Evolutionary conservation across 2,888 invertebrate genomes (phyloP).

Genomic region (Tetheella fluctuosa): DNA sequence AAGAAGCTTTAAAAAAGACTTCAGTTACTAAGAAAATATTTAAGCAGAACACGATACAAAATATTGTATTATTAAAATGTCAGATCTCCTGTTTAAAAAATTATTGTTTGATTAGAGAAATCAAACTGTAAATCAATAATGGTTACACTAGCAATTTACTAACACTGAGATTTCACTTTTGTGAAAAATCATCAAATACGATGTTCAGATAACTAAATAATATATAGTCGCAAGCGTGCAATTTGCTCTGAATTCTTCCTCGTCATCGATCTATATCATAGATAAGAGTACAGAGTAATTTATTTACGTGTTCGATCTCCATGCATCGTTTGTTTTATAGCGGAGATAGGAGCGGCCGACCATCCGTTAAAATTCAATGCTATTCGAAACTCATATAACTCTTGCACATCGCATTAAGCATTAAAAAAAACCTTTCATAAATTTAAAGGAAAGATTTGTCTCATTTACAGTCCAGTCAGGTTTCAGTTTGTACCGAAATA

Average conservation of each 20-base stretch:
- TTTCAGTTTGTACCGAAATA: neutral
- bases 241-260: slow-evolving; percentile 32
- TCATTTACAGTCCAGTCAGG: neutral
- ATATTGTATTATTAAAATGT: neutral
- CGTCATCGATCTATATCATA: slow-evolving; percentile 33
- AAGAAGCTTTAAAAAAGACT: neutral
- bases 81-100: neutral
- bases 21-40: neutral
- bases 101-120: neutral
- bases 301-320: slow-evolving; percentile 45
- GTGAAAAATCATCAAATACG: slow-evolving; percentile 3
- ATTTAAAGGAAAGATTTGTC: neutral
- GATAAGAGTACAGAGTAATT: slow-evolving; percentile 32
- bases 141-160: neutral
- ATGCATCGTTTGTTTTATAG: slow-evolving; percentile 57
- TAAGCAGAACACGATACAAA: neutral
- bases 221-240: slow-evolving; percentile 17
- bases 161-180: slow-evolving; percentile 9
- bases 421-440: neutral
- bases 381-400: slow-evolving; percentile 43
- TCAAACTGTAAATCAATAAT: neutral
- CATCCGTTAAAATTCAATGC: slow-evolving; percentile 40
- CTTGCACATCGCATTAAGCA: slow-evolving; percentile 29
- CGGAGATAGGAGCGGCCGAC: slow-evolving; percentile 44
- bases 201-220: neutral